Base-by-base conservation (phyloP, 2,797 vertebrate genomes). In the Dermochelys coriacea region DNA sequence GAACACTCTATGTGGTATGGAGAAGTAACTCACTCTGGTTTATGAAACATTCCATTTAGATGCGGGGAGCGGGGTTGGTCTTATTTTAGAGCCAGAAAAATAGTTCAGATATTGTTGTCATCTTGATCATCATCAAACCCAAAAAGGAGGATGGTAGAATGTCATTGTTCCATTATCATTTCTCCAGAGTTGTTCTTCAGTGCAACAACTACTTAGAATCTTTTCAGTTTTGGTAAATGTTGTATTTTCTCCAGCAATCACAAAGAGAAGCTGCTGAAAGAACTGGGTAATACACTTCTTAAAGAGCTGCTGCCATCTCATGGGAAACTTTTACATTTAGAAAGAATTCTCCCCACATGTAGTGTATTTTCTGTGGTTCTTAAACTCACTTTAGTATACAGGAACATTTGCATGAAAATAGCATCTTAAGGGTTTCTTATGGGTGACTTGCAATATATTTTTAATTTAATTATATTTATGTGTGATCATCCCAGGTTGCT, bases 391-490 rank as follows among this genome's bases (percentile, higher is more conserved):
- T 96, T 94, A 97, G 90, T 93, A 87, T 93, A 92, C 94, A 95
- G 94, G 95, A 90, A 86, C 80, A 96, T 97, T 96, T 97, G 93
- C 94, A 96, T 95, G 86, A 96, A 96, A 97, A 96, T 97, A 92
- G 93, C 85, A 94, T 64, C 82, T 84, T 90, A 90, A 96, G 90
- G 93, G 85, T 95, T 96, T 93, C 94, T 97, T 94, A 80, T 34
- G 18, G 92, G 74, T 93, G 83, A 84, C 77, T 95, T 78, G 88
- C 91, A 95, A 91, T 93, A 64, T 85, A 31, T 89, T 68, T 34
- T 83, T 49, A 10, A 68, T 71, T 78, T 94, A 95, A 96, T 95
- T 93, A 96, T 89, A 77, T 93, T 95, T 93, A 49, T 68, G 37
- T 96, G 91, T 82, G 93, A 95, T 90, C 74, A 57, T 95, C 85